Base-by-base conservation (phyloP, 2,113 vertebrate genomes). In the Microtus montanus region DNA sequence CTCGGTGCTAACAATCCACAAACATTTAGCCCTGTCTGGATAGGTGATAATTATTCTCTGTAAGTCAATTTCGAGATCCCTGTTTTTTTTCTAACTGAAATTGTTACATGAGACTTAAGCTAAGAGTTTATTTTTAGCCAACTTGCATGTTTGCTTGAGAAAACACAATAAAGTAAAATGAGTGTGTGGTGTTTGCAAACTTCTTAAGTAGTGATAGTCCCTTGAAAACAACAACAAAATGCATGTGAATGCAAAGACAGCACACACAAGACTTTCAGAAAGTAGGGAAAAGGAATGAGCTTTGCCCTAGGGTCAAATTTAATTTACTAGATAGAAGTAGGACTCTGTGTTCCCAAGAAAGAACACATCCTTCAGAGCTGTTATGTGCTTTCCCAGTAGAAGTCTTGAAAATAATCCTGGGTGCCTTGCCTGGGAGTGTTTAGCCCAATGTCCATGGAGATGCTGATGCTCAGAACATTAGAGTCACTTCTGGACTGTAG, bases 101-200 rank as follows among this genome's bases (percentile, higher is more conserved):
- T 64, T 12, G 38, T 68, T 44, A 38, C 28, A 66, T 19, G 61
- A 87, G 38, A 52, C 6, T 49, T 75, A 52, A 92, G 30, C 41
- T 38, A 95, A 90, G 7, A 22, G 4, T 83, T 95, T 93, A 58
- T 74, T 94, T 66, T 79, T 89, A 87, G 95, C 24, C 26, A 35
- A 87, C 7, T 84, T 90, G 61, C 12, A 52, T 7, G 87, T 94
- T 63, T 91, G 83, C 38, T 68, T 54, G 41, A n/a, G 68, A 14
- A 7, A 68, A 66, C 33, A 54, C 2, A 70, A 0, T 52, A 85
- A 52, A 87, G 7, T 61, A 93, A 90, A 87, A 75, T 12, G 11
- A 90, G 17, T 77, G 4, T 5, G 4, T 68, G 14, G 5, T 52
- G 20, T 79, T 73, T 26, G 13, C 12, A 93, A 94, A 89, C 11